Conservation (phyloP, 2,797 vertebrate species). For the Hozukius guyotensis region DNA sequence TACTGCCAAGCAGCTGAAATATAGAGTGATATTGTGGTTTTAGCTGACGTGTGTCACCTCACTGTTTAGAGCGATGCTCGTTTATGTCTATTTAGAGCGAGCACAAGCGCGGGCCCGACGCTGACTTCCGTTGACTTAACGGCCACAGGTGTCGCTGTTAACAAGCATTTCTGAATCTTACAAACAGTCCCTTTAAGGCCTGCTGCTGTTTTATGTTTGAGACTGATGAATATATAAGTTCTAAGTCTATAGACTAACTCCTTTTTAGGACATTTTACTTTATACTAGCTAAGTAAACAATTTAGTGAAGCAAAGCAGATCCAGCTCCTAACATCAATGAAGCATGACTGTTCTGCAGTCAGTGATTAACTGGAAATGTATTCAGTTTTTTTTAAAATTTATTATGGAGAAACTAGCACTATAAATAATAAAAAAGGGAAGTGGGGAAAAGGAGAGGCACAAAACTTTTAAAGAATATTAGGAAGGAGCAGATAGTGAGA, state of each 20-base stretch:
- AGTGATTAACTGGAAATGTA: conserved; percentile 21
- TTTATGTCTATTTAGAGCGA: no score
- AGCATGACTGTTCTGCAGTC: conserved; percentile 70
- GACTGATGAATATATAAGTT: neutral
- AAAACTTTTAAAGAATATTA: neutral
- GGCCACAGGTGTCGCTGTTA: no score
- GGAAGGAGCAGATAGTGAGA: neutral
- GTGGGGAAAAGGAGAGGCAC: neutral
- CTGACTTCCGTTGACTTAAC: no score
- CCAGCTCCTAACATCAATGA: conserved; percentile 53
- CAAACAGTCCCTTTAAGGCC: neutral
- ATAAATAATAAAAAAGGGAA: neutral
- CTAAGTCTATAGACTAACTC: neutral
- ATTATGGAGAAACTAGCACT: neutral
- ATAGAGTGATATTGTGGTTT: no score
- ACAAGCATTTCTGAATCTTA: no score
- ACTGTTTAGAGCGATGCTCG: no score
- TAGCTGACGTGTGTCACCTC: no score
- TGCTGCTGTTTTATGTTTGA: neutral
- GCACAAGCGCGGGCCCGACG: no score
- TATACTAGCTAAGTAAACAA: neutral
- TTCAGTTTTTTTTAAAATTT: neutral
- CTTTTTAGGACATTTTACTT: neutral
- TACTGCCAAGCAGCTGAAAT: accelerated
- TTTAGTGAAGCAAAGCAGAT: conserved; percentile 13